Base-by-base conservation (phyloP, 2,797 vertebrate genomes). In the Danionella dracula region DNA sequence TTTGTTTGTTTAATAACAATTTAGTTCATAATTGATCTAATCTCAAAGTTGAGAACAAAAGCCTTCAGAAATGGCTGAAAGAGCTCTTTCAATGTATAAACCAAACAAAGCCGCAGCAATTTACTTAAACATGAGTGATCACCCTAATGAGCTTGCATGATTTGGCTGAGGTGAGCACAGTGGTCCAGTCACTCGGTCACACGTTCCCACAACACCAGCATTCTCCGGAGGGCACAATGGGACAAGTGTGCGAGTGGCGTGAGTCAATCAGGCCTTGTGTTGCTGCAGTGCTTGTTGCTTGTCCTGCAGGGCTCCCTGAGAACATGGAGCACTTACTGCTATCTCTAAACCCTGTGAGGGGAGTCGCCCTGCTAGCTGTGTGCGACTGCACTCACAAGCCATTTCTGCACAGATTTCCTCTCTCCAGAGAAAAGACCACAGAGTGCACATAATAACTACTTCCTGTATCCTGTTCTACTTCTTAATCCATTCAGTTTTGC, bases 221-320 rank as follows among this genome's bases (percentile, higher is more conserved):
- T 87, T 85, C 80, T 85, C 59, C 67, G 54, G 20, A 0, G 34
- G 16, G 37, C 48, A 86, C 79, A 87, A 84, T 45, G 70, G 74
- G 63, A 71, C 60, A 15, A 83, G 80, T 84, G 84, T 84, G 83
- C 69, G 60, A 46, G 56, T 49, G 65, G 74, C 55, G 62, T 53
- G 19, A 56, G 49, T 61, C 27, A 10, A 71, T 68, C 31, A 13
- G 64, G 19, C 59, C 75, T 65, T 76, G 66, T 76, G 51, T 38
- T 59, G 66, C 49, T 64, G 63, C 46, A 59, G 45, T 29, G 35
- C 10, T 23, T 38, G 37, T n/a, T 61, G 58, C 23, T 27, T n/a
- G n/a, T n/a, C n/a, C n/a, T n/a, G n/a, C n/a, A n/a, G n/a, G n/a
- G 23, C 23, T 3, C 3, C 58, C 53, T 35, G 50, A 40, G 20